These are phyloP conservation scores for Protodeltote pygarga DNA, from an alignment of 2,888 invertebrate genomes.

Conservation along the genomic window DNA sequence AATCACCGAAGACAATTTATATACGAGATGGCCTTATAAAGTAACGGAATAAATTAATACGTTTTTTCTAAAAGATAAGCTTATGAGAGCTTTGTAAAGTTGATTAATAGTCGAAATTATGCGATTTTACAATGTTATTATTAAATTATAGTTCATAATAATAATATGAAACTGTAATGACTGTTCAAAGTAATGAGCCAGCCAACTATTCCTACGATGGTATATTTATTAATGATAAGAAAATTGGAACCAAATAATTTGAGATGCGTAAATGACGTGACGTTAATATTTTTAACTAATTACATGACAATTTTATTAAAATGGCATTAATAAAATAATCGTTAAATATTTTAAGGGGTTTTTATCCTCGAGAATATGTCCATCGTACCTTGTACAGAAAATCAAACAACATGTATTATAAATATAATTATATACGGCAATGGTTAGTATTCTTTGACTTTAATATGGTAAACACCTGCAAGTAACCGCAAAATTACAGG, in stretches of 20 bases:
- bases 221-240: not conserved
- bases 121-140: conserved; percentile 19
- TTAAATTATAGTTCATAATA: conserved; percentile 21
- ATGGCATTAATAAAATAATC: too few species aligned
- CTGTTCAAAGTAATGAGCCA: conserved; percentile 7
- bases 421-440: too few species aligned
- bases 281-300: conserved; percentile 54
- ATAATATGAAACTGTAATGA: conserved; percentile 4
- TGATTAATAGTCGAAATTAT: conserved; percentile 40
- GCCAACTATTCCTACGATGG: not conserved
- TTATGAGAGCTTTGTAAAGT: conserved; percentile 32
- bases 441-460: too few species aligned
- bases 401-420: too few species aligned
- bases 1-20: conserved; percentile 62
- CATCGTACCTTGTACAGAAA: too few species aligned
- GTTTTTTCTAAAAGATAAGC: conserved; percentile 42
- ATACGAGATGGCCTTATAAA: conserved; percentile 56
- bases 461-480: conserved; percentile 75
- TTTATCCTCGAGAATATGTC: too few species aligned
- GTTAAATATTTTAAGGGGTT: too few species aligned
- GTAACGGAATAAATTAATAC: conserved; percentile 56
- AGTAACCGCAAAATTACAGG: conserved; percentile 82
- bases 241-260: conserved; percentile 14
- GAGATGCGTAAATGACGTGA: conserved; percentile 53
- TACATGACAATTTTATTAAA: too few species aligned